Evolutionary conservation across 2,888 invertebrate species (phyloP).

Genomic region (Drosophila hamatofila): DNA sequence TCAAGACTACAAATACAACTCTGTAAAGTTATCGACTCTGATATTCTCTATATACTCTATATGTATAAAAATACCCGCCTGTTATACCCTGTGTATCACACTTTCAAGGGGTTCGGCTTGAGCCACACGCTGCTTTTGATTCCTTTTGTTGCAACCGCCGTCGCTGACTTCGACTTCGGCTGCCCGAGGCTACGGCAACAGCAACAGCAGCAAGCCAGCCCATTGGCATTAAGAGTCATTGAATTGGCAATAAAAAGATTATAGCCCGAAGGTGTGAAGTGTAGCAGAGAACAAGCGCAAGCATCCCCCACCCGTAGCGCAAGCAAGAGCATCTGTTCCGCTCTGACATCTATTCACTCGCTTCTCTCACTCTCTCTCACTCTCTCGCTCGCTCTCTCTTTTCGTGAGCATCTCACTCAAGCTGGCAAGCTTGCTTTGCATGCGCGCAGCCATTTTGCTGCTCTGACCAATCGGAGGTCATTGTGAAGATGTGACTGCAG

Average conservation of each 20-base stretch:
- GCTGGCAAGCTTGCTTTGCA: constrained; percentile 14
- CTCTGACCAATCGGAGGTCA: constrained; percentile 48
- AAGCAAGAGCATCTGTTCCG: constrained; percentile 27
- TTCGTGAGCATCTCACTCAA: constrained; percentile 57
- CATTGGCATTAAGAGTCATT: constrained; percentile 73
- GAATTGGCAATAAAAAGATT: constrained; percentile 82
- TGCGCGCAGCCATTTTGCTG: constrained; percentile 65
- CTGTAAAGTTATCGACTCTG: no score
- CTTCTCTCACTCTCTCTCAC: not conserved
- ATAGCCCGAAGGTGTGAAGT: constrained; percentile 81
- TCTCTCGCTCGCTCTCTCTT: not conserved
- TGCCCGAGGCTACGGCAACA: constrained; percentile 57
- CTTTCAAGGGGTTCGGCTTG: not conserved
- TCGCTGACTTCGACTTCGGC: constrained; percentile 57
- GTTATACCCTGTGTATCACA: not conserved
- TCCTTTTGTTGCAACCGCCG: constrained; percentile 9
- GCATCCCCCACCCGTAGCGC: constrained; percentile 23
- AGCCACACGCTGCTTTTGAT: constrained; percentile 13
- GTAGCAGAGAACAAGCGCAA: constrained; percentile 52
- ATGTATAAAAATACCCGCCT: no score
- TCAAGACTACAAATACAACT: no score
- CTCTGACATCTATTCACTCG: constrained; percentile 5
- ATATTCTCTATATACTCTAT: no score
- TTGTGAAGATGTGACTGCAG: not conserved
- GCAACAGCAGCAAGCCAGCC: constrained; percentile 1